Base-by-base conservation (phyloP, 2,888 invertebrate species). In the Myopa tessellatipennis region DNA sequence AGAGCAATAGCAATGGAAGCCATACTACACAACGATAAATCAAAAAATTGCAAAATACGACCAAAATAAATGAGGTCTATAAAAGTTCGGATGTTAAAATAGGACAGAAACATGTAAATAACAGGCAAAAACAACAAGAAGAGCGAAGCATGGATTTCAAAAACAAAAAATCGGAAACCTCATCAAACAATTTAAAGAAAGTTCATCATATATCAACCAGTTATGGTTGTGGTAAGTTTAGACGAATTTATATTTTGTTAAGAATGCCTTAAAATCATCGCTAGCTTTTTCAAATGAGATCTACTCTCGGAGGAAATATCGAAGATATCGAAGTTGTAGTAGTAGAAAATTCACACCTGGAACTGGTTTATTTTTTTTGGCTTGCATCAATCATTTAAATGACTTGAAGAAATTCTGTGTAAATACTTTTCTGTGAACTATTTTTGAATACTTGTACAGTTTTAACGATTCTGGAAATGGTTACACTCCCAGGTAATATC, bases 401-500 rank as follows among this genome's bases (percentile, higher is more conserved):
- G 79, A 83, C 60, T 74, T 74, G 1, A 72, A 74, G 0, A 82
- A 83, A 65, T 71, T 84, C 36, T 74, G 77, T 36, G 45, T 26
- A 26, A 26, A 26, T 26, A 26, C 26, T 26, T 26, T 26, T 26
- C 2, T 26, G 26, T 26, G 26, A 26, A 26, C 50, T 1, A 63
- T 84, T 7, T 79, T 82, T 26, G 45, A 78, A 7, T 82, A 82
- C 74, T 77, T 84, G 16, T 34, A 18, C 1, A 73, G 80, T 2
- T 80, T 80, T 58, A 55, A 77, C 34, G 81, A 80, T 45, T 79
- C 65, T 7, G 78, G 80, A 7, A 71, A 79, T 8, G 14, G 78
- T 4, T 84, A 84, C 65, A 83, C 80, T 40, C 84, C 84, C 4
- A 81, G 82, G 83, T 83, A 78, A 79, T 69, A 16, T n/a, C n/a